These are phyloP conservation scores for Yponomeuta plumbellus DNA, from an alignment of 2,888 invertebrate genomes.

Conservation along the genomic window DNA sequence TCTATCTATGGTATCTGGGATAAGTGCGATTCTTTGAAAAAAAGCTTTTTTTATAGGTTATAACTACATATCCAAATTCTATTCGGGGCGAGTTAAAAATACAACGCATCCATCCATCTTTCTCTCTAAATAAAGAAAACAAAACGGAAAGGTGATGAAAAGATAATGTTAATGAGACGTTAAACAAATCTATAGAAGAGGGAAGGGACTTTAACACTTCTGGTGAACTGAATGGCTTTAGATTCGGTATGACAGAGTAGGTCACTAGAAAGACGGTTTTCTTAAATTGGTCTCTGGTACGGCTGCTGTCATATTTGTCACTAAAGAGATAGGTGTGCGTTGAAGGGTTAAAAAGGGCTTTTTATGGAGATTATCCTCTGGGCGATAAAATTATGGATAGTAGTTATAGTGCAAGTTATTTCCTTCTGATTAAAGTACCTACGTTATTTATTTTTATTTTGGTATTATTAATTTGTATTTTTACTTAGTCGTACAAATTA, in stretches of 20 bases:
- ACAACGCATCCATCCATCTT: not conserved
- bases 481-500: too few species aligned
- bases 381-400: too few species aligned
- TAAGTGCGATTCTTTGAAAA: too few species aligned
- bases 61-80: too few species aligned
- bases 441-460: too few species aligned
- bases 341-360: not conserved
- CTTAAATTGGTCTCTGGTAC: not conserved
- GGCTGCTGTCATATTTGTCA: not conserved
- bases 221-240: not conserved
- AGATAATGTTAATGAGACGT: not conserved
- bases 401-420: too few species aligned
- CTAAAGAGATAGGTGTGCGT: not conserved
- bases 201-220: not conserved
- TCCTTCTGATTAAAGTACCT: too few species aligned
- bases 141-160: not conserved
- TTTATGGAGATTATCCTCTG: not conserved
- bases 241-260: not conserved
- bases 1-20: too few species aligned
- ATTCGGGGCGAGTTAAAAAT: not conserved
- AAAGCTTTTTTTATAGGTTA: too few species aligned
- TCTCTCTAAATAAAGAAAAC: not conserved
- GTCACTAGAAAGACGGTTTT: not conserved
- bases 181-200: not conserved
- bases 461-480: too few species aligned